Evolutionary conservation across 2,113 vertebrate species (phyloP), one percentile per base, ranked within the genome.

Genomic region (Phalacrocorax pelagicus): DNA sequence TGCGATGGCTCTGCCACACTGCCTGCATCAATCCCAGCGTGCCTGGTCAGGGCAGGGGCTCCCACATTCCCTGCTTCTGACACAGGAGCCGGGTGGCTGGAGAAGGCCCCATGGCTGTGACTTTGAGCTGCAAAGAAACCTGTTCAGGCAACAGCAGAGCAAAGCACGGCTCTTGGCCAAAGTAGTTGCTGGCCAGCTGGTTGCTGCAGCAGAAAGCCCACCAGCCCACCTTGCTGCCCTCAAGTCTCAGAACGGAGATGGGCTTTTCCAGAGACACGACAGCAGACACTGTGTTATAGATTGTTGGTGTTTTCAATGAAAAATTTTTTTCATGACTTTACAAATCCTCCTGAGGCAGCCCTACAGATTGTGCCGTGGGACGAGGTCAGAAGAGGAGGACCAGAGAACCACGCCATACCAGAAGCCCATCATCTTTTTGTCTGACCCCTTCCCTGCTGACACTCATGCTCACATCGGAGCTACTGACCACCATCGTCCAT

Each of bases 161-260:
- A 7, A 79, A 86, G 63, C 51, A 15, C 2, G 9, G 75, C 36
- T 69, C 58, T 65, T 0, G 0, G 44, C 22, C 0, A 0, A 70
- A 69, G 71, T 7, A 9, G n/a, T 5, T 74, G 73, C 79, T 0
- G 0, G 51, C 49, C 88, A 70, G 59, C 40, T 38, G 21, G 82
- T 2, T 82, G 34, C 82, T 57, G 51, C 66, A 70, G 54, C 75
- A 86, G 75, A 71, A 62, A 79, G 65, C 67, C 72, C 91, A 86
- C 71, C 72, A 58, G 86, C 73, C 72, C 59, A 47, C 30, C 59
- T 38, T 69, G 55, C 24, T 83, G 55, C 8, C 66, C n/a, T 40
- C 0, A 0, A 9, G 19, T 12, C 87, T 65, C 1, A 0, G 34
- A 88, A 75, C 4, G 2, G 26, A 36, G 65, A 55, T 0, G 0